Evolutionary conservation across 2,113 vertebrate species (phyloP), one percentile per base, ranked within the genome.

Genomic region (Nothocercus julius): DNA sequence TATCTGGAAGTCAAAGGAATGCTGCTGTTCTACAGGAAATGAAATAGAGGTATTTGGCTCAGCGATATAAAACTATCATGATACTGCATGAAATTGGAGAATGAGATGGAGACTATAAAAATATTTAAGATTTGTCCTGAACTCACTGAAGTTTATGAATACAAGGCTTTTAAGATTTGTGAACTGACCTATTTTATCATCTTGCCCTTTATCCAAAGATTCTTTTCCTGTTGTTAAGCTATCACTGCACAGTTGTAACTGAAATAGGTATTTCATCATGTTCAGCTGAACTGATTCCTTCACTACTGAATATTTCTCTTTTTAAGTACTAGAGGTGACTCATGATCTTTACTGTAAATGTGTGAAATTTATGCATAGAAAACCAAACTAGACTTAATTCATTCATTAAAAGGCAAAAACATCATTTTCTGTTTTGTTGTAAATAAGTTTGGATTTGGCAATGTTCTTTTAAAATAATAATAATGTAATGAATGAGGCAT

Each of bases 401-500:
- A n/a, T n/a, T n/a, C n/a, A n/a, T n/a, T n/a, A n/a, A n/a, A n/a
- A n/a, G n/a, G n/a, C n/a, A n/a, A n/a, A n/a, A n/a, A n/a, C n/a
- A n/a, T n/a, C n/a, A n/a, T n/a, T n/a, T n/a, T n/a, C n/a, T n/a
- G n/a, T n/a, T n/a, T n/a, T n/a, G n/a, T n/a, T n/a, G n/a, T n/a
- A n/a, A n/a, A n/a, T n/a, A n/a, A n/a, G n/a, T n/a, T n/a, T n/a
- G n/a, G n/a, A n/a, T n/a, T n/a, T n/a, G n/a, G n/a, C n/a, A n/a
- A n/a, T n/a, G n/a, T n/a, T n/a, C n/a, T n/a, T n/a, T n/a, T n/a
- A n/a, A n/a, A n/a, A n/a, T n/a, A n/a, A n/a, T n/a, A n/a, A n/a
- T n/a, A n/a, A n/a, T n/a, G n/a, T n/a, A 40, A 83, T n/a, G 89
- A 93, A 59, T 81, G 56, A 89, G 87, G 83, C 89, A 87, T 51